phyloP scores from a whole-genome alignment of 2,888 invertebrate genomes.

The Phaedon cochleariae region DNA sequence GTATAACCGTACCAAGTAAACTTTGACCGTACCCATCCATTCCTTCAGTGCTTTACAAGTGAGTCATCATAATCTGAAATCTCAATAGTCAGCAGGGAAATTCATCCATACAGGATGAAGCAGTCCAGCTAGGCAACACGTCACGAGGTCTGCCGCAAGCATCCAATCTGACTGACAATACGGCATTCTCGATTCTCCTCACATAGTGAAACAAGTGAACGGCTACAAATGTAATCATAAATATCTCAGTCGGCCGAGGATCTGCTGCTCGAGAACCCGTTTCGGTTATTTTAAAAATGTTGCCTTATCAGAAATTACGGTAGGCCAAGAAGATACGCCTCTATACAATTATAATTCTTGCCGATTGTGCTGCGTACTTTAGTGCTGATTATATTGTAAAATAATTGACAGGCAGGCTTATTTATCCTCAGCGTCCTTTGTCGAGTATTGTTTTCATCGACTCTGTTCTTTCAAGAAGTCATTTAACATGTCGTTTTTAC shows the following conservation, averaged over 20 bases:
- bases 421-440: conserved; percentile 42
- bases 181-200: conserved; percentile 57
- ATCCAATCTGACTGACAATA: conserved; percentile 54
- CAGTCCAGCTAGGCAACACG: background rate
- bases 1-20: no score
- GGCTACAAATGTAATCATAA: conserved; percentile 60
- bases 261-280: conserved; percentile 55
- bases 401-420: conserved; percentile 56
- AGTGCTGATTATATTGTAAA: conserved; percentile 58
- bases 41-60: no score
- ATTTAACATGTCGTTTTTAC: conserved; percentile 37
- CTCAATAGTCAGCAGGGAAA: background rate
- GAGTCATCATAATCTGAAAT: background rate
- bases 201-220: conserved; percentile 59
- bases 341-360: conserved; percentile 57
- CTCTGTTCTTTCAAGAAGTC: conserved; percentile 35
- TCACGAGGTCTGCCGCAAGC: conserved; percentile 5
- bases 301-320: conserved; percentile 59
- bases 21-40: no score
- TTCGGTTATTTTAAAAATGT: conserved; percentile 57
- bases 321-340: conserved; percentile 55
- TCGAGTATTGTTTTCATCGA: conserved; percentile 38
- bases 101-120: background rate
- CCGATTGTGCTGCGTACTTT: conserved; percentile 55
- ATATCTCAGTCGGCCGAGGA: conserved; percentile 56